phyloP scores from a whole-genome alignment of 2,888 invertebrate genomes.

The Plagodis pulveraria region DNA sequence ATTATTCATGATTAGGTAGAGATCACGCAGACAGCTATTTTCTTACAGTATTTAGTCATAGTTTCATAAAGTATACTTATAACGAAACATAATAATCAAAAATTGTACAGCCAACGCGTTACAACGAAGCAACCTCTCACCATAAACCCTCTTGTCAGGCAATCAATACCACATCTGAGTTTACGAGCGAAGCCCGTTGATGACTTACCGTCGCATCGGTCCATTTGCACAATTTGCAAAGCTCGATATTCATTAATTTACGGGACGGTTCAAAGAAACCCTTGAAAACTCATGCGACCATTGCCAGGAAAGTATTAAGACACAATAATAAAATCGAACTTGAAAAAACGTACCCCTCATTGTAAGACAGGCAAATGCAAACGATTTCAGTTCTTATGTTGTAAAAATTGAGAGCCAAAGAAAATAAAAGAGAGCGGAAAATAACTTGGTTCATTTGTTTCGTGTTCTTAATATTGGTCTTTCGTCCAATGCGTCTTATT shows the following conservation, averaged over 20 bases:
- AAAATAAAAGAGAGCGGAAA: constrained; percentile 40
- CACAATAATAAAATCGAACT: constrained; percentile 44
- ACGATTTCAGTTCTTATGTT: constrained; percentile 40
- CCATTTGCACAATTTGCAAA: constrained; percentile 58
- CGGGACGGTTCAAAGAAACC: constrained; percentile 67
- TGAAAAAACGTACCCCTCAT: constrained; percentile 36
- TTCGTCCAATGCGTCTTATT: constrained; percentile 55
- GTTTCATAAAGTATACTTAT: background rate
- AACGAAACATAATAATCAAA: background rate
- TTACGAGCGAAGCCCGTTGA: constrained; percentile 53
- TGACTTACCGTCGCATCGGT: constrained; percentile 50
- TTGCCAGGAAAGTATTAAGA: constrained; percentile 50
- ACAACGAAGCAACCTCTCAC: background rate
- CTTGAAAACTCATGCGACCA: constrained; percentile 57
- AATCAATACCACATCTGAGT: constrained; percentile 46
- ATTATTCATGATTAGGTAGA: no score
- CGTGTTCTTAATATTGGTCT: constrained; percentile 56
- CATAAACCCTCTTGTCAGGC: constrained; percentile 17
- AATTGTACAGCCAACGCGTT: background rate
- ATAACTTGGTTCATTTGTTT: constrained; percentile 57
- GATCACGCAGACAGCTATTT: no score
- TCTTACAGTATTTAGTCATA: no score
- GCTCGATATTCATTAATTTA: constrained; percentile 72
- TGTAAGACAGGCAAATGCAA: constrained; percentile 24
- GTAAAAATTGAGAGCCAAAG: constrained; percentile 32